These are phyloP conservation scores for Syngnathus scovelli DNA, from an alignment of 2,113 vertebrate genomes.

Conservation along the genomic window DNA sequence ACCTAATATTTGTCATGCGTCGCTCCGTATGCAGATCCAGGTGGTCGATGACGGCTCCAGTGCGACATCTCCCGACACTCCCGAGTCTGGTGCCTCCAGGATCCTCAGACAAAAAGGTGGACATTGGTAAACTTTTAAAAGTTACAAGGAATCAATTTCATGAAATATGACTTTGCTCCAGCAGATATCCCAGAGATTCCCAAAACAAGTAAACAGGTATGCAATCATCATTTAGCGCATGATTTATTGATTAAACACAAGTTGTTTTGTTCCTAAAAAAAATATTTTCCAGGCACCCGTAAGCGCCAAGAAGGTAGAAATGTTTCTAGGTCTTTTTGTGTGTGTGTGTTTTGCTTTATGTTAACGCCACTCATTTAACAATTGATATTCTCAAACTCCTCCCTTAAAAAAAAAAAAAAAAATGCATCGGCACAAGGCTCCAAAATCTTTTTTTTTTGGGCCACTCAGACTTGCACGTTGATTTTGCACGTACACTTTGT, in stretches of 20 bases:
- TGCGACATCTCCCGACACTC: slow-evolving; percentile 57
- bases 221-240: neutral
- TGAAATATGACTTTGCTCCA: neutral
- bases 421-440: slow-evolving; percentile 13
- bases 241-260: neutral
- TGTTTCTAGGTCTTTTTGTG: slow-evolving; percentile 17
- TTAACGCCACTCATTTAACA: neutral
- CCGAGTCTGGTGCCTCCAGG: slow-evolving; percentile 44
- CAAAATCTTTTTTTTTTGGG: neutral
- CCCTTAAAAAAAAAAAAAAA: neutral
- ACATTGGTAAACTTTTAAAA: neutral
- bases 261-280: slow-evolving; percentile 26
- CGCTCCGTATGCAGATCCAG: slow-evolving; percentile 47
- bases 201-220: slow-evolving; percentile 58
- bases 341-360: slow-evolving; percentile 19
- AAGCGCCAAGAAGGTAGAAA: slow-evolving; percentile 64
- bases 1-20: neutral
- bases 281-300: slow-evolving; percentile 44
- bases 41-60: slow-evolving; percentile 54
- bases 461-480: neutral
- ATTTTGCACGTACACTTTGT: slow-evolving; percentile 7
- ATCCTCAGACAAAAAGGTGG: slow-evolving; percentile 53
- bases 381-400: neutral
- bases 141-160: neutral
- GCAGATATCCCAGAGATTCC: slow-evolving; percentile 61